These are phyloP conservation scores for Mastomys coucha DNA, from an alignment of 2,113 vertebrate species.

Conservation along the genomic window DNA sequence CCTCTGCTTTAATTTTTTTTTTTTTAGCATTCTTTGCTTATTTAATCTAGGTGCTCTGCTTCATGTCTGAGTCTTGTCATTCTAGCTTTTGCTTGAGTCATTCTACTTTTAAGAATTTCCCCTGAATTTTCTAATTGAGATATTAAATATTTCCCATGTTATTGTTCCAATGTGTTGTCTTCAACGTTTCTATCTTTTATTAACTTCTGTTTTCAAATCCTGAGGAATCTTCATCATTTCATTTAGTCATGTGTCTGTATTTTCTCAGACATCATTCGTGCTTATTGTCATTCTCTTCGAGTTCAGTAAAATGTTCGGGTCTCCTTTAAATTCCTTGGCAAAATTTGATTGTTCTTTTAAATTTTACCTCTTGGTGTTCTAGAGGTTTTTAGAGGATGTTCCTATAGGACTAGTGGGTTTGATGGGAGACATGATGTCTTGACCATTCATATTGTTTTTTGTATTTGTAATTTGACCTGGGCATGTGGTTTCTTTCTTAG, in stretches of 20 bases:
- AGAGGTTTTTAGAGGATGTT: background rate
- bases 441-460: background rate
- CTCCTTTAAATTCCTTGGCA: background rate
- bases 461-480: background rate
- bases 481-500: background rate
- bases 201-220: background rate
- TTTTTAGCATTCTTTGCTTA: background rate
- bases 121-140: background rate
- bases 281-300: background rate
- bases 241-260: background rate
- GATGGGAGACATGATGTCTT: background rate
- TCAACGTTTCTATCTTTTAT: background rate
- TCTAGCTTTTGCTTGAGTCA: background rate
- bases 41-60: background rate
- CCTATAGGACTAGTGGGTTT: background rate
- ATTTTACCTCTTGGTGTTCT: background rate
- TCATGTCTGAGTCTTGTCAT: background rate
- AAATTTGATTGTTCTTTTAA: background rate
- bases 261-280: background rate
- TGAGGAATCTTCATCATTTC: background rate
- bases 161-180: background rate
- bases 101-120: background rate
- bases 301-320: background rate
- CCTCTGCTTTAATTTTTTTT: background rate
- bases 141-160: background rate